These are phyloP conservation scores for Trichechus manatus DNA, from an alignment of 2,113 vertebrate genomes.

Conservation along the genomic window DNA sequence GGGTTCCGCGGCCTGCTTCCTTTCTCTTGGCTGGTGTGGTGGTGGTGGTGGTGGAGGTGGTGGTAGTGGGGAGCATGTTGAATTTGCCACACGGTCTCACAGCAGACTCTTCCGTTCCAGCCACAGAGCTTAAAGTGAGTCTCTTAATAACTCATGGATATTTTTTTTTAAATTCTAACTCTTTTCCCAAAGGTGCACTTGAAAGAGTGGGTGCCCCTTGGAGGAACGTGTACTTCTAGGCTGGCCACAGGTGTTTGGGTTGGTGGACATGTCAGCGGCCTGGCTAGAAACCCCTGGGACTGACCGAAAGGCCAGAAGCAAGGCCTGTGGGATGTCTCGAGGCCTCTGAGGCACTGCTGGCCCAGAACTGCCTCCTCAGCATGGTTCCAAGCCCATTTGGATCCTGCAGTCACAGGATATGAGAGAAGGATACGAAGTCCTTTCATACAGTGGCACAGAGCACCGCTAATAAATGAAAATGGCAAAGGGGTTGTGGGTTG, in stretches of 20 bases:
- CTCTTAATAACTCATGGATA: background rate
- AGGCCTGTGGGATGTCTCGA: background rate
- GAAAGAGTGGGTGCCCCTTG: background rate
- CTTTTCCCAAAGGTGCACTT: constrained; percentile 6
- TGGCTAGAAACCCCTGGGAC: background rate
- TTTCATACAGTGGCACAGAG: background rate
- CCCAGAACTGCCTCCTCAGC: background rate
- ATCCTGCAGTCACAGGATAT: background rate
- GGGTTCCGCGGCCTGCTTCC: background rate
- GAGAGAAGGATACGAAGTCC: background rate
- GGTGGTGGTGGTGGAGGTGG: background rate
- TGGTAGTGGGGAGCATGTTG: background rate
- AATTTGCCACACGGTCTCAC: background rate
- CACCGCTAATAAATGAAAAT: background rate
- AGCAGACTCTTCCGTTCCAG: background rate
- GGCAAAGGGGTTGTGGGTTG: background rate
- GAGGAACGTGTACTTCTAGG: background rate
- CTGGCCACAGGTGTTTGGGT: background rate
- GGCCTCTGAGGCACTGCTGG: background rate
- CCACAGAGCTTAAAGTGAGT: background rate
- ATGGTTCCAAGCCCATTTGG: background rate
- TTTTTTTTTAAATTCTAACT: background rate
- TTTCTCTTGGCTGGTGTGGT: background rate
- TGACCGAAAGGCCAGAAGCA: background rate
- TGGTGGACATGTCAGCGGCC: background rate